Percentiles rank a stretch among this genome's conserved stretches.
These are phyloP conservation scores for Nephrotoma guestfalica DNA, from an alignment of 2,888 invertebrate species.

Conservation along the genomic window DNA sequence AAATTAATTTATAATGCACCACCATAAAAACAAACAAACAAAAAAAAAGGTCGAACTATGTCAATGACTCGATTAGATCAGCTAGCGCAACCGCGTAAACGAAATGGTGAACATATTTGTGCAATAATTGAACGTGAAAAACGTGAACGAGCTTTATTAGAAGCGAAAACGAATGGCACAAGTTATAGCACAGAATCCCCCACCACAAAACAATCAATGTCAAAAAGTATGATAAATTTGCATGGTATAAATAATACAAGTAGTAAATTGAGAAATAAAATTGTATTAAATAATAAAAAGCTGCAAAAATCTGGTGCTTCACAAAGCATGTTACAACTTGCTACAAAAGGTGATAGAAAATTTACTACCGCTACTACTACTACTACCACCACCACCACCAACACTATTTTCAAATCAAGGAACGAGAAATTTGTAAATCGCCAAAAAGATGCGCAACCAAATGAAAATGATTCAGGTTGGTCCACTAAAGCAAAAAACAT, in stretches of 20 bases:
- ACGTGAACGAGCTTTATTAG: conserved; percentile 16
- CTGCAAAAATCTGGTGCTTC: conserved; percentile 29
- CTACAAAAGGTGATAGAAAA: conserved; percentile 16
- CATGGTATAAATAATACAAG: conserved; percentile 17
- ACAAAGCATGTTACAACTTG: conserved; percentile 38
- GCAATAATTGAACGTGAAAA: conserved; percentile 31
- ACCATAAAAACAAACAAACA: not conserved
- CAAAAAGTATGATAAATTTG: conserved; percentile 59
- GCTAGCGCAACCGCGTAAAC: conserved; percentile 56
- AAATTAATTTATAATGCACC: not conserved
- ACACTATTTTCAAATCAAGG: not conserved
- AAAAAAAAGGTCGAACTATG: conserved; percentile 68
- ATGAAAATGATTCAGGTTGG: conserved; percentile 2
- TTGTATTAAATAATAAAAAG: conserved; percentile 24
- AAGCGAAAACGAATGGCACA: not conserved
- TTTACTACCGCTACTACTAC: not conserved
- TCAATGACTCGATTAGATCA: conserved; percentile 89
- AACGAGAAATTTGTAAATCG: conserved; percentile 1
- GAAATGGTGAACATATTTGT: conserved; percentile 33
- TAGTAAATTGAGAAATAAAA: conserved; percentile 19
- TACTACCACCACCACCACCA: not conserved
- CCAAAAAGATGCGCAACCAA: conserved; percentile 4
- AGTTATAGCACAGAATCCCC: conserved; percentile 13
- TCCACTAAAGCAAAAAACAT: not conserved
- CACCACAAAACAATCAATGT: conserved; percentile 31